Conservation (phyloP, 2,113 vertebrate genomes). For the Vombatus ursinus region DNA sequence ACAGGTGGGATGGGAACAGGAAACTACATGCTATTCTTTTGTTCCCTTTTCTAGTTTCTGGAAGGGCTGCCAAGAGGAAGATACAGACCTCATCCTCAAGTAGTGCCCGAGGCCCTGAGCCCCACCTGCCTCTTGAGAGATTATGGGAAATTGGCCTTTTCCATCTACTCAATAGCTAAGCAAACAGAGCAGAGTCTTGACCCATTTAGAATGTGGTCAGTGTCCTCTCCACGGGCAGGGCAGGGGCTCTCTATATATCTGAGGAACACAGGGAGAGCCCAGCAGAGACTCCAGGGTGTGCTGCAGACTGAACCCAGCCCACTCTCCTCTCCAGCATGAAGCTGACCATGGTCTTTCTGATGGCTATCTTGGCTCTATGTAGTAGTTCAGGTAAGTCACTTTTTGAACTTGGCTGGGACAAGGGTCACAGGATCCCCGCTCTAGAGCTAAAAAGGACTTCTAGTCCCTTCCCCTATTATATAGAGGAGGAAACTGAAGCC, state of each 20-base stretch:
- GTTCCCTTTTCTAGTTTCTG: neutral
- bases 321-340: slow-evolving; percentile 22
- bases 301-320: neutral
- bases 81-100: neutral
- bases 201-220: neutral
- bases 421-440: neutral
- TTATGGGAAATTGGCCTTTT: slow-evolving; percentile 53
- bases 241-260: slow-evolving; percentile 25
- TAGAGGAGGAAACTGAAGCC: neutral
- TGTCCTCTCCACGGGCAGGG: neutral
- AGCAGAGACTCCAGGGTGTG: neutral
- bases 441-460: no score
- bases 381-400: slow-evolving; percentile 39
- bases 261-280: neutral
- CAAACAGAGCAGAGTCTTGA: slow-evolving; percentile 47
- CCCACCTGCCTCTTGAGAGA: slow-evolving; percentile 27
- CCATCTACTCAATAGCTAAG: slow-evolving; percentile 14
- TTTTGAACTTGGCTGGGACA: no score
- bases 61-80: slow-evolving; percentile 69
- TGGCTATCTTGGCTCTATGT: slow-evolving; percentile 18
- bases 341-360: neutral
- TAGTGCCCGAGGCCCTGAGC: neutral
- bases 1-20: neutral
- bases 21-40: neutral
- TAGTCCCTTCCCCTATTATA: fast-evolving